Conservation (phyloP, 2,888 invertebrate genomes). For the Galeruca laticollis region DNA sequence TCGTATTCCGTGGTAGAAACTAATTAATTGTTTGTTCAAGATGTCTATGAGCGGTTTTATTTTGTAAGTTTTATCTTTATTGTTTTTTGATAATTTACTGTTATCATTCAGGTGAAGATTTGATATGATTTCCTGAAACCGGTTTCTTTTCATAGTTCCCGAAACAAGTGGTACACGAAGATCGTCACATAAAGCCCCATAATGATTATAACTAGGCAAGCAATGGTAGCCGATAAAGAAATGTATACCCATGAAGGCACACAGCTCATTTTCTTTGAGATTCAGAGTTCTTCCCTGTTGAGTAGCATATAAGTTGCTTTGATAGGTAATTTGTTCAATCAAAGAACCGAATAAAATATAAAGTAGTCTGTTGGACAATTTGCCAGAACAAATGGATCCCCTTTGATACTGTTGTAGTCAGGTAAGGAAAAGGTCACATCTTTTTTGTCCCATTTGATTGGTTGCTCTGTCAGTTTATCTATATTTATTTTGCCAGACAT, state of each 20-base stretch:
- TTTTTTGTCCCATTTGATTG: no score
- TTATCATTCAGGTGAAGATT: constrained; percentile 32
- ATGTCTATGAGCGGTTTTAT: constrained; percentile 8
- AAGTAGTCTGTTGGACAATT: no score
- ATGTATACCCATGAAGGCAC: constrained; percentile 39
- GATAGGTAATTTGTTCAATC: constrained; percentile 1
- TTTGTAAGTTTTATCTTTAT: constrained; percentile 32
- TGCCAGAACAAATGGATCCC: no score
- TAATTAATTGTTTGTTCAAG: constrained; percentile 23
- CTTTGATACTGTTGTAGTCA: no score
- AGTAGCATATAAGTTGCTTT: constrained; percentile 45
- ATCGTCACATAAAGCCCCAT: constrained; percentile 22
- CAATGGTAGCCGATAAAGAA: constrained; percentile 40
- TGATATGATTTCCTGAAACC: constrained; percentile 33
- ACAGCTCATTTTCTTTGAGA: constrained; percentile 38
- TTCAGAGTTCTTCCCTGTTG: constrained; percentile 40
- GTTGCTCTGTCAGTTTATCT: no score
- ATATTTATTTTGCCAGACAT: no score
- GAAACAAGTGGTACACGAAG: constrained; percentile 24
- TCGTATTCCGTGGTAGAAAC: constrained; percentile 25
- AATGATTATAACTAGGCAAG: constrained; percentile 37
- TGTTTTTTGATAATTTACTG: constrained; percentile 18
- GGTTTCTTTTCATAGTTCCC: constrained; percentile 18
- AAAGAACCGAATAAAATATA: no score
- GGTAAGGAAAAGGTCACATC: no score